These are phyloP conservation scores for Sapayoa aenigma DNA, from an alignment of 2,113 vertebrate species.

Conservation along the genomic window DNA sequence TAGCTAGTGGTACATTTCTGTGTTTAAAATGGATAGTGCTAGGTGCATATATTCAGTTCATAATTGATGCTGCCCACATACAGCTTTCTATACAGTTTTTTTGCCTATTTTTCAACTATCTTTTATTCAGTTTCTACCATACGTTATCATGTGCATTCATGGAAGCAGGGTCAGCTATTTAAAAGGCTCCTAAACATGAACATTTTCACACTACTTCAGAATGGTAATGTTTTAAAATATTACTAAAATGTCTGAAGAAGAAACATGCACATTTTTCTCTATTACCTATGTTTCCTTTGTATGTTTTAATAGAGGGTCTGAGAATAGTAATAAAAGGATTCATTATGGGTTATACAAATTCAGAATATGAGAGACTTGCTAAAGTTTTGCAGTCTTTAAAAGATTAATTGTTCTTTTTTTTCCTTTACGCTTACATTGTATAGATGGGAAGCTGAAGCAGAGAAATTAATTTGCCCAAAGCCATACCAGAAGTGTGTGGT, in stretches of 20 bases:
- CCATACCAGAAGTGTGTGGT: neutral
- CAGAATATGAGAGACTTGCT: neutral
- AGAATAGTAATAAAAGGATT: neutral
- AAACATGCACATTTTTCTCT: neutral
- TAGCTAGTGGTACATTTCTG: constrained; percentile 39
- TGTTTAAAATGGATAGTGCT: constrained; percentile 50
- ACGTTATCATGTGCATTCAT: neutral
- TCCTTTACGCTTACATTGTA: neutral
- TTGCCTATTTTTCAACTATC: constrained; percentile 9
- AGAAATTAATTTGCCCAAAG: neutral
- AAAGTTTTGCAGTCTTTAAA: neutral
- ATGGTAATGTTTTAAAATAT: neutral
- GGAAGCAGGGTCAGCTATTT: neutral
- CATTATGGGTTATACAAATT: neutral
- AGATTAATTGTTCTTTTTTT: neutral
- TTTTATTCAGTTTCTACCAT: constrained; percentile 12
- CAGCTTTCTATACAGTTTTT: constrained; percentile 11
- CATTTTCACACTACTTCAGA: neutral
- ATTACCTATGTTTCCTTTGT: neutral
- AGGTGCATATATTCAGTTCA: constrained; percentile 21
- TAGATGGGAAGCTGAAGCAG: neutral
- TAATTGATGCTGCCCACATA: constrained; percentile 40
- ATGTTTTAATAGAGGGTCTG: neutral
- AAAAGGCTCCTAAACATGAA: neutral
- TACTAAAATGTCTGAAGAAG: neutral